These are phyloP conservation scores for Triplophysa rosa DNA, from an alignment of 2,113 vertebrate species.

Conservation along the genomic window DNA sequence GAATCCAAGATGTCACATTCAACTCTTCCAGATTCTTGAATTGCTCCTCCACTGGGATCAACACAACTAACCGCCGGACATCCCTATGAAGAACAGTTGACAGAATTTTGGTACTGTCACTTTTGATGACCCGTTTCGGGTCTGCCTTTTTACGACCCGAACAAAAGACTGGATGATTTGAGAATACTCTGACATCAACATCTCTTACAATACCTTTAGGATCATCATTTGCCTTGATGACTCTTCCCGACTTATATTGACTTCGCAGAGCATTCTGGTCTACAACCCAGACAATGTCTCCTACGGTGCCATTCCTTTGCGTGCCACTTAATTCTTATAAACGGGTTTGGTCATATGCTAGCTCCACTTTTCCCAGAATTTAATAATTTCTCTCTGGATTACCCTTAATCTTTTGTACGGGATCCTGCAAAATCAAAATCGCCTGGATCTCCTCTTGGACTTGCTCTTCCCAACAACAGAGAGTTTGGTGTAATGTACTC, in stretches of 20 bases:
- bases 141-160: neutral
- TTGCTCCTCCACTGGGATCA: neutral
- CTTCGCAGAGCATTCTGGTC: neutral
- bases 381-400: conserved; percentile 34
- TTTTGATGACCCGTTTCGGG: neutral
- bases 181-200: neutral
- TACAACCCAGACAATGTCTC: neutral
- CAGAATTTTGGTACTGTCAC: neutral
- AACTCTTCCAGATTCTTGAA: too few species aligned
- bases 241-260: neutral
- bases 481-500: neutral
- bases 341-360: too few species aligned
- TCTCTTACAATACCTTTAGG: neutral
- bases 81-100: neutral
- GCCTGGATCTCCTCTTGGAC: conserved; percentile 12
- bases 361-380: conserved; percentile 45
- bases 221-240: neutral
- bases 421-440: conserved; percentile 21
- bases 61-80: neutral
- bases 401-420: conserved; percentile 29
- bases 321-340: neutral
- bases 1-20: neutral
- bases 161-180: neutral
- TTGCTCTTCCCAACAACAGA: neutral
- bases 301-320: too few species aligned